phyloP scores from a whole-genome alignment of 2,797 vertebrate genomes.

The Schizopygopsis malacanthus region DNA sequence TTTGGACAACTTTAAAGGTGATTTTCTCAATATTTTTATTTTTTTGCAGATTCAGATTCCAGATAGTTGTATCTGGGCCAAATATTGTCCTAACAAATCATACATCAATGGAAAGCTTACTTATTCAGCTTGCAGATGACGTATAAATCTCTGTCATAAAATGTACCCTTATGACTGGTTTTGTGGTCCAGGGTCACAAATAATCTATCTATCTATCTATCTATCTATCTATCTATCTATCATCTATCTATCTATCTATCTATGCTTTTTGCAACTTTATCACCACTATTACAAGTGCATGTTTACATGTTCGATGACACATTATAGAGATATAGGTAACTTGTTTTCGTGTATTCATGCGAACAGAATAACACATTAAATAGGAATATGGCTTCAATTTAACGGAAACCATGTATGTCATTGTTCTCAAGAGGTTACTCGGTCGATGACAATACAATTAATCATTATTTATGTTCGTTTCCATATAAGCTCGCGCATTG shows the following conservation, averaged over 20 bases:
- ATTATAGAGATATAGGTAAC: not conserved
- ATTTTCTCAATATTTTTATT: not conserved
- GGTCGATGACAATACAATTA: not conserved
- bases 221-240: too few relatives aligned
- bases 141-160: not conserved
- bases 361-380: not conserved
- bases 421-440: not conserved
- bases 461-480: not conserved
- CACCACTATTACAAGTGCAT: not conserved
- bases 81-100: not conserved
- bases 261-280: not conserved
- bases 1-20: not conserved
- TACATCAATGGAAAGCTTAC: not conserved
- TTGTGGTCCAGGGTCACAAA: too few relatives aligned
- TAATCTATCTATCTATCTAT: too few relatives aligned
- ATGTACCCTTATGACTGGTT: not conserved
- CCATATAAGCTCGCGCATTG: not conserved
- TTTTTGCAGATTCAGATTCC: not conserved
- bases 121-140: not conserved
- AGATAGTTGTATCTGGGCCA: not conserved
- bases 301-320: not conserved
- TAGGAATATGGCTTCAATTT: not conserved
- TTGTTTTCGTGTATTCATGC: slow-evolving; percentile 5
- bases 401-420: not conserved
- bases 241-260: too few relatives aligned